Base-by-base conservation (phyloP, 2,797 vertebrate genomes). In the Phalloptychus januarius region DNA sequence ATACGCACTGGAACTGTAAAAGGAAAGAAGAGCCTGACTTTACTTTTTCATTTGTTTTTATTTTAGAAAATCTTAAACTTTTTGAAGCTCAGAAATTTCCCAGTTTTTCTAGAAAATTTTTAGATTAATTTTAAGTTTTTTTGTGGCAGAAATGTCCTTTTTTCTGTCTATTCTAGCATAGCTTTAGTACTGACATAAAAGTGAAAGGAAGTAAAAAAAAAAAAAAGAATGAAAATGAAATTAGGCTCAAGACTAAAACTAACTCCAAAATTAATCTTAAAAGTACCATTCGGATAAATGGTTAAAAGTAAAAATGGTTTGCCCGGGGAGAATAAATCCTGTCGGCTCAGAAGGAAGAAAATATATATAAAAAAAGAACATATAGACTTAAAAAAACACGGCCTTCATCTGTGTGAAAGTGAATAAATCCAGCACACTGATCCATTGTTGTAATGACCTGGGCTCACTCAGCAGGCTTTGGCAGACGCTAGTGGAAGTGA, bases 401-500 rank as follows among this genome's bases (percentile, higher is more conserved):
- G 40, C 25, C 5, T 6, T n/a, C 40, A 71, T 16, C 12, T 28
- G 40, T 70, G 42, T 28, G 67, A 70, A 70, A 44, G 54, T 58
- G 45, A 83, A 38, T 44, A 79, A 46, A 65, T 52, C 31, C 33
- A 73, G 48, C 38, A 76, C 76, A 52, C 61, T 52, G 70, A 48
- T 52, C 75, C 71, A 78, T 83, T 85, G 87, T 71, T 83, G 71
- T 71, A 42, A 81, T 78, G 86, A 80, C 87, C 81, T 63, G 82
- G 79, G 25, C 58, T 77, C 79, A 31, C 88, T 87, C 85, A 16
- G 76, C 71, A 38, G 84, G 81, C 82, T 88, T 83, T 88, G 86
- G 88, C 86, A 86, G 85, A 84, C 77, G 78, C 80, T 85, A 75
- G 84, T 20, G 79, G 84, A 85, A 89, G 88, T 76, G 87, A 91